Percentiles rank a stretch among this genome's conserved stretches.
Evolutionary conservation across 2,113 vertebrate species (phyloP).

Genomic region (Tachysurus fulvidraco): DNA sequence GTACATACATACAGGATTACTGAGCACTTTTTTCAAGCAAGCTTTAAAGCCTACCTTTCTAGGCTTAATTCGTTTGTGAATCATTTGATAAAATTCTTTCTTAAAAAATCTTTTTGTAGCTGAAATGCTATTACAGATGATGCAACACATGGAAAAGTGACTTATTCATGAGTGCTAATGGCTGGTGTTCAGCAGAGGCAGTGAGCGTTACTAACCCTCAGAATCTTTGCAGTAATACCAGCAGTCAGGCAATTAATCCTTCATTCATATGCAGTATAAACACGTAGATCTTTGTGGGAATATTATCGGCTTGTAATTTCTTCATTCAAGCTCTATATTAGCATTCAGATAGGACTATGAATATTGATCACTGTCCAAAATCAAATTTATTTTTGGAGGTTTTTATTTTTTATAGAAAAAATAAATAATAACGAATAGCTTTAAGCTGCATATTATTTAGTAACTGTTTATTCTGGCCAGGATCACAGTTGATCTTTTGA

Average conservation of each 20-base stretch:
- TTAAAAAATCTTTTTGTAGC: conserved; percentile 1
- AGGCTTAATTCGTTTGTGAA: neutral
- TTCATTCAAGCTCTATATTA: conserved; percentile 20
- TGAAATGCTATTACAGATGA: conserved; percentile 42
- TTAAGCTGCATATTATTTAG: neutral
- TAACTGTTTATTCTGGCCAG: neutral
- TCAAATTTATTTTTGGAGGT: neutral
- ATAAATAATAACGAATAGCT: neutral
- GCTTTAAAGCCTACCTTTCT: neutral
- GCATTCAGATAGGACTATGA: neutral
- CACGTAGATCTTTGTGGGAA: conserved; percentile 67
- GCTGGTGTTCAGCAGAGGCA: conserved; percentile 58
- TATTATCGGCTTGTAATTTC: conserved; percentile 55
- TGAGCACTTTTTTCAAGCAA: neutral
- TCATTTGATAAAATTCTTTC: neutral
- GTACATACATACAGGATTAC: neutral
- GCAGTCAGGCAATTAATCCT: conserved; percentile 72
- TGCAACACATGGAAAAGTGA: conserved; percentile 48
- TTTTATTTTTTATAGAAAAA: neutral
- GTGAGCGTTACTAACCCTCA: conserved; percentile 65
- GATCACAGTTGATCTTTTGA: neutral
- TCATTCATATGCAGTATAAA: conserved; percentile 61
- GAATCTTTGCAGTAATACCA: conserved; percentile 66
- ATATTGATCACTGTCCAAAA: neutral
- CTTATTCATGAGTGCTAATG: conserved; percentile 66